Percentiles rank a stretch among this genome's conserved stretches.
Conservation (phyloP, 2,797 vertebrate species). For the Sebastes taczanowskii region DNA sequence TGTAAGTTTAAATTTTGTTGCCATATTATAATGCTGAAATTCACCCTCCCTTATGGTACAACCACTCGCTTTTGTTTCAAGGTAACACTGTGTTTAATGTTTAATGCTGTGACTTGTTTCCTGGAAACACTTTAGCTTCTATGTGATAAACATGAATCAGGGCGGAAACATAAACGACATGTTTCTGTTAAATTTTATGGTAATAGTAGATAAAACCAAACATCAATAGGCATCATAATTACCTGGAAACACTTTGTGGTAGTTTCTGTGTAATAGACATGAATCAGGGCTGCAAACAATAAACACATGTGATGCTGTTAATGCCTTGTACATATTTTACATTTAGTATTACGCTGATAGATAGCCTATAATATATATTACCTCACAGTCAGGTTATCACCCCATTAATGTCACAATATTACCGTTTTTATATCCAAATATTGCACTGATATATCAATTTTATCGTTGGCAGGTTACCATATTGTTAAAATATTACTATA, state of each 20-base stretch:
- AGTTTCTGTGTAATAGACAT: no score
- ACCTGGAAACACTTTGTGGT: no score
- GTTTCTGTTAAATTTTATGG: not conserved
- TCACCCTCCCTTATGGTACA: not conserved
- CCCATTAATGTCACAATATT: no score
- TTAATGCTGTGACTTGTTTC: no score
- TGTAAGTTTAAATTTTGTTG: not conserved
- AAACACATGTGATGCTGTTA: not conserved
- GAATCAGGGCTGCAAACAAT: no score
- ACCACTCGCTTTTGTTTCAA: not conserved
- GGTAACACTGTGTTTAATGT: no score
- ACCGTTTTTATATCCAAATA: no score
- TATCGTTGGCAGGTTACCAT: no score
- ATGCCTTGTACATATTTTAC: no score
- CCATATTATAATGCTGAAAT: not conserved
- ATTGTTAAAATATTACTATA: no score
- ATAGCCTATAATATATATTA: not conserved
- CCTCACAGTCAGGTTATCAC: no score
- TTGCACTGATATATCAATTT: no score
- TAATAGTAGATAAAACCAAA: not conserved
- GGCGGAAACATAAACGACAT: not conserved
- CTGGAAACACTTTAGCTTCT: not conserved
- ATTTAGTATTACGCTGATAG: not conserved
- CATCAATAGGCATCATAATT: not conserved
- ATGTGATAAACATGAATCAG: not conserved